phyloP scores from a whole-genome alignment of 2,113 vertebrate species.

The Salvator merianae region DNA sequence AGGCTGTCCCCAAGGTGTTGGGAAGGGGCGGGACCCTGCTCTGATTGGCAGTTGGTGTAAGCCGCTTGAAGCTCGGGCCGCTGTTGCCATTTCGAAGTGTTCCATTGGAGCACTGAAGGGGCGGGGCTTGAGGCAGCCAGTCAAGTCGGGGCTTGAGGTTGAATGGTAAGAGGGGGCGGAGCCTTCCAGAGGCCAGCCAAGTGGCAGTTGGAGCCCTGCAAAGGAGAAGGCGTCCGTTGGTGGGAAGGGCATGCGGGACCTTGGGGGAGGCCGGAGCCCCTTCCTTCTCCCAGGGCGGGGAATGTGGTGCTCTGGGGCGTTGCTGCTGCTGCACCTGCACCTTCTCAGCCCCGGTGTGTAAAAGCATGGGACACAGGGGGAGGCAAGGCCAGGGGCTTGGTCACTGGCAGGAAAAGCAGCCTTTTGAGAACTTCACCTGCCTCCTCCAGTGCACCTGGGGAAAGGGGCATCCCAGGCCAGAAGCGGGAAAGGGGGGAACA shows the following conservation, averaged over 20 bases:
- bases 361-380: background rate
- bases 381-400: background rate
- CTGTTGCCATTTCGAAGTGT: too few relatives aligned
- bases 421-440: too few relatives aligned
- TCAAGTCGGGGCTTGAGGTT: background rate
- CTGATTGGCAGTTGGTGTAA: background rate
- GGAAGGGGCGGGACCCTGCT: background rate
- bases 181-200: background rate
- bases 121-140: background rate
- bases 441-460: too few relatives aligned
- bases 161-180: background rate
- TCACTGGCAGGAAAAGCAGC: too few relatives aligned
- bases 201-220: conserved; percentile 7
- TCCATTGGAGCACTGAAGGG: background rate
- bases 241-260: background rate
- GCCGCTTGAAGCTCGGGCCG: too few relatives aligned
- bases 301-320: background rate
- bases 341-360: conserved; percentile 5
- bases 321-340: background rate
- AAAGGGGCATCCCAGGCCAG: background rate
- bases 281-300: background rate
- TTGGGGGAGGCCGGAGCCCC: background rate
- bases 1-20: background rate
- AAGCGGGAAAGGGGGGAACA: background rate
- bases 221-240: too few relatives aligned